Conservation (phyloP, 2,113 vertebrate species). For the Rhea pennata region DNA sequence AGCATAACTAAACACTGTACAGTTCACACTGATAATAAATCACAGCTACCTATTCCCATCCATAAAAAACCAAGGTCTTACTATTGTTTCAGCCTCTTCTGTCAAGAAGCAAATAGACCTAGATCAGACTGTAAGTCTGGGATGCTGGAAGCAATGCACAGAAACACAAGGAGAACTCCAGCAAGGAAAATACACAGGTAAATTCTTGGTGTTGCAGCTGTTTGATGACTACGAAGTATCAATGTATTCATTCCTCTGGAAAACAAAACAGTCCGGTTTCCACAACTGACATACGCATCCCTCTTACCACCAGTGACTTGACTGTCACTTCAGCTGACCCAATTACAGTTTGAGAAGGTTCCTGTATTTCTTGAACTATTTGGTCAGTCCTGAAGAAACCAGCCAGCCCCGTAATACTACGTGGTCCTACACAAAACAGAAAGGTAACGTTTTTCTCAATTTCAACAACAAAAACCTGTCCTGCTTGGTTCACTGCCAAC, state of each 20-base stretch:
- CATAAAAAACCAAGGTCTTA: neutral
- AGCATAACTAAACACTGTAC: neutral
- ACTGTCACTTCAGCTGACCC: neutral
- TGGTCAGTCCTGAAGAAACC: neutral
- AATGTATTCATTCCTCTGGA: neutral
- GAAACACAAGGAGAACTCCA: neutral
- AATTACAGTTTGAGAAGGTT: neutral
- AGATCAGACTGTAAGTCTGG: neutral
- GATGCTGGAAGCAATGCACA: neutral
- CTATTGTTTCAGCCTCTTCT: neutral
- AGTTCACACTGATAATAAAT: neutral
- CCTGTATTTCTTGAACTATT: neutral
- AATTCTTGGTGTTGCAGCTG: neutral
- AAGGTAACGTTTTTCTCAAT: neutral
- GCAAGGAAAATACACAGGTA: slow-evolving; percentile 1
- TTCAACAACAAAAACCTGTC: neutral
- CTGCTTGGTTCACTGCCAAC: neutral
- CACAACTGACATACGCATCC: neutral
- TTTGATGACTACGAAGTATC: neutral
- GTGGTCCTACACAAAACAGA: neutral
- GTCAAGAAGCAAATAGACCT: neutral
- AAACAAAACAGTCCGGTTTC: neutral
- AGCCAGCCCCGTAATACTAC: neutral
- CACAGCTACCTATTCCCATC: neutral
- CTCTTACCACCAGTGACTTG: neutral